Base-by-base conservation (phyloP, 2,888 invertebrate genomes). In the Thumatha senex region DNA sequence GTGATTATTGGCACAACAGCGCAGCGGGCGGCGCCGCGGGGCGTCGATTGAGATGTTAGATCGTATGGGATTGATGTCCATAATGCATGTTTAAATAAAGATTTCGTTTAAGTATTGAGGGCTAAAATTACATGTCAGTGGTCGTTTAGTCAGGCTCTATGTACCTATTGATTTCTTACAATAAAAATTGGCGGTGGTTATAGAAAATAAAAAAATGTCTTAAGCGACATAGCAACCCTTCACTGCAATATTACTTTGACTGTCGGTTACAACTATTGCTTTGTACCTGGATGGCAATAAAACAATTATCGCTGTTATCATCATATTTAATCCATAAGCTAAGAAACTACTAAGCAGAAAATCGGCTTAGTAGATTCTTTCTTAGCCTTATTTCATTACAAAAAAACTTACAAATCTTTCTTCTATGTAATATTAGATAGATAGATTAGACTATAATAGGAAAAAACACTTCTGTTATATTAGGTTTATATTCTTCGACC, bases 11-110 rank as follows among this genome's bases (percentile, higher is more conserved):
- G 63, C 63, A 77, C 74, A 77, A 73, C 74, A 70, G 63, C 64
- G 12, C 78, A 67, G 70, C 78, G 56, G 72, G 79, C 58, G 45
- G 36, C 74, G 55, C 73, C 53, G 61, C 75, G 66, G 72, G 75
- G 56, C 64, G 64, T 53, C 71, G 55, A 65, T 68, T 65, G 70
- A 74, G 72, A 74, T 66, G 74, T 71, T 61, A 56, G 52, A 41
- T 41, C 52, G 34, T 47, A 35, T 46, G 40, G 40, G 42, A 42
- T 46, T 55, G 43, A 47, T 33, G 30, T 40, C 13, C 48, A 44
- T 45, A 48, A 51, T 46, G 51, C 36, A 36, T 47, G 51, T 40
- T 47, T 48, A 52, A 48, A 48, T 38, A 53, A 48, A 18, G 48
- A 53, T 48, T 52, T 52, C 29, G 10, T 36, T 41, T 52, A 15